Evolutionary conservation across 2,888 invertebrate species (phyloP).

Genomic region (Vesta saturnalis): DNA sequence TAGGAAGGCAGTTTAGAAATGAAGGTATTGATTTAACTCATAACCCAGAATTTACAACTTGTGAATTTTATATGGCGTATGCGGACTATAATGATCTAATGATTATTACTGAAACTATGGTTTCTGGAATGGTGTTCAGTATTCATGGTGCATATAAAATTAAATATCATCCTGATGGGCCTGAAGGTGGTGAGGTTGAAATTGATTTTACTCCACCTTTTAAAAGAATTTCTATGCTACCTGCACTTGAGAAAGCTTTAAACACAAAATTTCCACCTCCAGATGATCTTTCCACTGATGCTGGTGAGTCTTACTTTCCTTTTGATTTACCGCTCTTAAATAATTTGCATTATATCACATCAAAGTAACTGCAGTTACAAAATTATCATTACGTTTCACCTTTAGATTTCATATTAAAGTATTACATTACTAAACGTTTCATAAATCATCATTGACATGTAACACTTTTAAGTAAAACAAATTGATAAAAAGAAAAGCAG

Average conservation of each 20-base stretch:
- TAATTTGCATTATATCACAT: neutral
- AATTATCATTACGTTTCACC: neutral
- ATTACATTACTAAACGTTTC: no score
- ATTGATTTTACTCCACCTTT: constrained; percentile 99
- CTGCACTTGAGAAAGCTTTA: constrained; percentile 85
- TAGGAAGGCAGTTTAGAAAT: constrained; percentile 94
- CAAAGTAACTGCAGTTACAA: neutral
- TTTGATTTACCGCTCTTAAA: no score
- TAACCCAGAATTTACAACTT: constrained; percentile 99
- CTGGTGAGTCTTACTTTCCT: constrained; percentile 55
- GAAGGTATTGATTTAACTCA: constrained; percentile 99
- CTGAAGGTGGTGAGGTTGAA: constrained; percentile 80
- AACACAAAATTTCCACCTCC: constrained; percentile 79
- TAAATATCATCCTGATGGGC: constrained; percentile 92
- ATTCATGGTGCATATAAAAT: constrained; percentile 93
- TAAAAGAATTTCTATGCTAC: constrained; percentile 89
- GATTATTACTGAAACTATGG: constrained; percentile 86
- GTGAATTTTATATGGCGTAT: constrained; percentile 99
- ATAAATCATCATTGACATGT: no score
- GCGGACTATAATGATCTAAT: constrained; percentile 98
- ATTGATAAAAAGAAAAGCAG: no score
- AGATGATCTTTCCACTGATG: constrained; percentile 72
- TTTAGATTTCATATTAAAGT: no score
- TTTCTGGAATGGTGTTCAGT: constrained; percentile 94
- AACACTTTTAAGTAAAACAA: no score